Evolutionary conservation across 2,113 vertebrate genomes (phyloP).

Genomic region (Phalacrocorax aristotelis): DNA sequence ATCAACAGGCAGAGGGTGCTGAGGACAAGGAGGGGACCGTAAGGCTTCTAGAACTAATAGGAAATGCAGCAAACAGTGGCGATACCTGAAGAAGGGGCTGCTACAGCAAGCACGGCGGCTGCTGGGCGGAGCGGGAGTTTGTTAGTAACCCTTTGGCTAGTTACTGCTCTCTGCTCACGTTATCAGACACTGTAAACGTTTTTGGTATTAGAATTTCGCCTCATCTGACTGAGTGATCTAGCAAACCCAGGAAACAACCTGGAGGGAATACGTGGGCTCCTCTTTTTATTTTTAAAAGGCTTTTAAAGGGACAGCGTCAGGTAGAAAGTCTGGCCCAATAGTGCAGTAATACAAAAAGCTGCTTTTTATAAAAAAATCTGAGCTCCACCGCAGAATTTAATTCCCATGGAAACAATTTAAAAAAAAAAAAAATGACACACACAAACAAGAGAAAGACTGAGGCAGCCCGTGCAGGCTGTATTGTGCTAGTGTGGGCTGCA

Average conservation of each 20-base stretch:
- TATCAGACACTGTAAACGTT: constrained; percentile 72
- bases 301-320: constrained; percentile 35
- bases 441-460: not conserved
- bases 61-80: constrained; percentile 62
- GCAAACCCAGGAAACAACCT: not conserved
- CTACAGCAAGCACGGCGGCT: constrained; percentile 50
- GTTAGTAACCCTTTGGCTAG: constrained; percentile 70
- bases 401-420: constrained; percentile 10
- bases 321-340: not conserved
- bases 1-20: constrained; percentile 39
- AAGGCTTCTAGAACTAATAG: constrained; percentile 76
- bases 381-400: not conserved
- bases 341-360: constrained; percentile 19
- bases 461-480: not conserved
- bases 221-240: constrained; percentile 19
- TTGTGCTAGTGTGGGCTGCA: constrained; percentile 26
- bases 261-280: not conserved
- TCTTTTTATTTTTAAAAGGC: not conserved
- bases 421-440: not conserved
- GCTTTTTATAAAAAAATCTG: constrained; percentile 30
- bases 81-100: constrained; percentile 62
- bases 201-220: constrained; percentile 52
- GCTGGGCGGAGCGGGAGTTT: not conserved
- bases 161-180: constrained; percentile 39
- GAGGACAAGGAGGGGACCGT: constrained; percentile 37